Base-by-base conservation (phyloP, 2,888 invertebrate species). In the Phania funesta region DNA sequence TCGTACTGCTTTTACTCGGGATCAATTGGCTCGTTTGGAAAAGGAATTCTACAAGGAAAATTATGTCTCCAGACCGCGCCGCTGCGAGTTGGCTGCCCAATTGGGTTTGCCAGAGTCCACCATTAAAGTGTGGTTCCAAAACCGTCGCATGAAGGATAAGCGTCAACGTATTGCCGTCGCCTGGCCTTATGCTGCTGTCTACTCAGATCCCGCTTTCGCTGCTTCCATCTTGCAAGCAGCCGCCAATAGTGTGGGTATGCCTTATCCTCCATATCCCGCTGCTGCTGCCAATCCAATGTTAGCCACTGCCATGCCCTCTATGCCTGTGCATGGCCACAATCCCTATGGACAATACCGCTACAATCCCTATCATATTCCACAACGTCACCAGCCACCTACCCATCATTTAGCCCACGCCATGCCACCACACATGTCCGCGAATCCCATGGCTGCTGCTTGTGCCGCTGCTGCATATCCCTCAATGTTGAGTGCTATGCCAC, bases 21-120 rank as follows among this genome's bases (percentile, higher is more conserved):
- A 99, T 89, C 99, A 99, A 90, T 92, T 99, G 50, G 94, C 93
- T 0, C 93, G 97, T 13, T 92, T 99, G 68, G 99, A 99, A 92
- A 97, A 98, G 87, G 99, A 99, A 91, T 99, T 99, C 90, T 94
- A 95, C 91, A 96, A 97, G 87, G 99, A 99, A 91, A 99, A 98
- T 91, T 99, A 99, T 91, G 99, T 99, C 0, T 98, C 98, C 0
- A 92, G 99, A 70, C 99, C 99, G 0, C 93, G 98, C 77, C 92
- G 99, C 83, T 98, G 98, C 89, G 99, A 99, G 90, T 92, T 99
- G 44, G 99, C 99, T 0, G 94, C 97, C 0, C 96, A 97, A 87
- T 92, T 99, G 16, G 96, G 96, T 84, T 92, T 99, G 9, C 98
- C 99, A 0, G 99, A 99, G 91, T 97, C 97, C 29, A 99, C 99